Percentiles rank a stretch among this genome's conserved stretches.
Conservation (phyloP, 2,113 vertebrate genomes). For the Gallinago media region DNA sequence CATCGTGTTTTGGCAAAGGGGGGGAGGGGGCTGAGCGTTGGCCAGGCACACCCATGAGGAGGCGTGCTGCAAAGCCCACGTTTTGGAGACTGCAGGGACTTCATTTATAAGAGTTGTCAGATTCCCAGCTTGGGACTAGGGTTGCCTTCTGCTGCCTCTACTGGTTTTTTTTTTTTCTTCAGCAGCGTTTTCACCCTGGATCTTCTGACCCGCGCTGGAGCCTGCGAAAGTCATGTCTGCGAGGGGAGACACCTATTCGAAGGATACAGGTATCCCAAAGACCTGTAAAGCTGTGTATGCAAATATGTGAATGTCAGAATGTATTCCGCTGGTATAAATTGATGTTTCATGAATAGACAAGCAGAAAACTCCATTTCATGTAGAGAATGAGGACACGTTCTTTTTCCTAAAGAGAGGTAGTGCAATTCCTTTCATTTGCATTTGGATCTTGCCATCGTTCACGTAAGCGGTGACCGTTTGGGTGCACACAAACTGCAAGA, state of each 20-base stretch:
- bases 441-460: neutral
- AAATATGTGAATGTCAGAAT: neutral
- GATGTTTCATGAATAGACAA: neutral
- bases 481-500: neutral
- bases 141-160: neutral
- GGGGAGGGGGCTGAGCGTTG: neutral
- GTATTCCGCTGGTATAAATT: neutral
- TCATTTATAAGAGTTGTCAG: neutral
- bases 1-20: rapidly evolving
- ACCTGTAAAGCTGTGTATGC: neutral
- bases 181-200: neutral
- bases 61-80: rapidly evolving
- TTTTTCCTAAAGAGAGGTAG: neutral
- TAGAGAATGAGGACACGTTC: neutral
- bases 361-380: neutral
- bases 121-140: neutral
- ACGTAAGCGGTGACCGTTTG: neutral
- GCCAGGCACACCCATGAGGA: neutral
- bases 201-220: neutral
- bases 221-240: neutral
- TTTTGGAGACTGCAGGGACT: neutral
- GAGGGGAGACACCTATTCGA: neutral
- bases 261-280: neutral
- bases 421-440: neutral
- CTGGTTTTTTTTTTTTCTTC: neutral